Conservation (phyloP, 2,888 invertebrate genomes). For the Nasonovia ribisnigri region DNA sequence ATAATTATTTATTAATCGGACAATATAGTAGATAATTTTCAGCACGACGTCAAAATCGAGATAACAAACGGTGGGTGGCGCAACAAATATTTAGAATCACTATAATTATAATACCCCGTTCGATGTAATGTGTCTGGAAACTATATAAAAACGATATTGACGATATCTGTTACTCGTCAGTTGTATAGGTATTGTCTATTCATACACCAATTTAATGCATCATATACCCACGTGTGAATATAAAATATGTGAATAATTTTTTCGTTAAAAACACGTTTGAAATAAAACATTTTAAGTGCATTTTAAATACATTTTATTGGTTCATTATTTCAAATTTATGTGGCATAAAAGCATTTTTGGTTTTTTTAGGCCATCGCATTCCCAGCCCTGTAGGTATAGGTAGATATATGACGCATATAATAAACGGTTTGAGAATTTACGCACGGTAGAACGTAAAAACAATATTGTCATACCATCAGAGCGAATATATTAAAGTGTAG, state of each 20-base stretch:
- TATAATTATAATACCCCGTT: neutral
- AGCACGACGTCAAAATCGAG: neutral
- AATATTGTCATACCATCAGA: neutral
- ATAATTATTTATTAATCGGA: neutral
- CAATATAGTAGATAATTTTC: neutral
- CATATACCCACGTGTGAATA: neutral
- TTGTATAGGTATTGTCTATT: neutral
- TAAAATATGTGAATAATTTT: neutral
- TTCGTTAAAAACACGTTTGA: neutral
- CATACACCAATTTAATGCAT: neutral
- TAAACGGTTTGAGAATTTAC: neutral
- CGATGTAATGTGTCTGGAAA: neutral
- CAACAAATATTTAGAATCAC: neutral
- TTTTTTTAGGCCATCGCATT: neutral
- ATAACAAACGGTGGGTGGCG: neutral
- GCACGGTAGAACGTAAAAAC: neutral
- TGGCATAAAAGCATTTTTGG: neutral
- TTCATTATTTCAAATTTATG: neutral
- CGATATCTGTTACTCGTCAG: neutral
- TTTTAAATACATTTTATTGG: neutral
- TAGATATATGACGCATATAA: neutral
- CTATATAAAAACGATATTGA: neutral
- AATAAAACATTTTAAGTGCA: neutral
- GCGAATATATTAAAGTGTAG: neutral
- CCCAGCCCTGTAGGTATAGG: neutral